Percentiles rank a stretch among this genome's conserved stretches.
These are phyloP conservation scores for Callocephalon fimbriatum DNA, from an alignment of 2,113 vertebrate genomes.

Conservation along the genomic window DNA sequence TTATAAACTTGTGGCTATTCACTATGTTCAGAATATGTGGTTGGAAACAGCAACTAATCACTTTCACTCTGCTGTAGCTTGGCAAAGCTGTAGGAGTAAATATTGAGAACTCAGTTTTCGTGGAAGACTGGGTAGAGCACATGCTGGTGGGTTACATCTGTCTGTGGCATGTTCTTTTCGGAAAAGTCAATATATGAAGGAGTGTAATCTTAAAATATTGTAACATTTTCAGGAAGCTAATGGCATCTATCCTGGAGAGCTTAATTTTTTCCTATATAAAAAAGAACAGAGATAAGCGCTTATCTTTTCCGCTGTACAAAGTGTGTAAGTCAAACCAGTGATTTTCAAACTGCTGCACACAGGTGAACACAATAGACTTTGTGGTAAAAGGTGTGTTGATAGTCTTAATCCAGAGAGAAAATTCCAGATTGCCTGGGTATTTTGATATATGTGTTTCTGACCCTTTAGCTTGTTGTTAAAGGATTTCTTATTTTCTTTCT, in stretches of 20 bases:
- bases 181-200: background rate
- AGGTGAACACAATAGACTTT: background rate
- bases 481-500: background rate
- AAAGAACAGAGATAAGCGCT: background rate
- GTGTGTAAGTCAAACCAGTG: background rate
- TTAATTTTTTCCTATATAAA: background rate
- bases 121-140: background rate
- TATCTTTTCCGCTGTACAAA: background rate
- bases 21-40: background rate
- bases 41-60: background rate
- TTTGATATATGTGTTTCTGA: background rate
- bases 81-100: background rate
- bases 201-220: background rate
- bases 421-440: background rate
- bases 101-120: background rate
- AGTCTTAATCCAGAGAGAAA: background rate
- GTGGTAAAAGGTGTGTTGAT: background rate
- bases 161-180: background rate
- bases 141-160: background rate
- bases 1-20: background rate
- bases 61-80: background rate
- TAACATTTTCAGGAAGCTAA: background rate
- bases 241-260: background rate
- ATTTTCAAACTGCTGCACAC: background rate
- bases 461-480: background rate